Evolutionary conservation across 2,113 vertebrate genomes (phyloP).

Genomic region (Halcyon malimbica): DNA sequence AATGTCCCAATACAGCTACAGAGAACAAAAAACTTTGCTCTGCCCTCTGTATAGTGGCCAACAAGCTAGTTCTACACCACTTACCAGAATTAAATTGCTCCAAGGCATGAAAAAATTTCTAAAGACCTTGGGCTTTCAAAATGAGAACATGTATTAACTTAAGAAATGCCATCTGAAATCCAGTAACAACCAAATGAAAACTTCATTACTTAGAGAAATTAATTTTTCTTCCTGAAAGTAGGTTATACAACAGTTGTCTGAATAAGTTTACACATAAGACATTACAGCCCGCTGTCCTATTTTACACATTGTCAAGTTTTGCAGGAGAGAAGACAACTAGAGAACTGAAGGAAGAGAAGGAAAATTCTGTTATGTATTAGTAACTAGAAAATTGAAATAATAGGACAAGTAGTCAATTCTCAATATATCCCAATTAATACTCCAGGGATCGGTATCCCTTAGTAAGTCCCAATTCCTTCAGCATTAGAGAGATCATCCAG

Average conservation of each 20-base stretch:
- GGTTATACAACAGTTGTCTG: background rate
- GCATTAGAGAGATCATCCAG: conserved; percentile 66
- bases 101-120: background rate
- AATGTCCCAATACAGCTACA: background rate
- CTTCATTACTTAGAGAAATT: background rate
- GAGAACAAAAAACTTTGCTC: background rate
- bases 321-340: background rate
- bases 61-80: background rate
- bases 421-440: background rate
- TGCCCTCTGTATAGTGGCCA: background rate
- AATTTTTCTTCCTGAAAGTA: conserved; percentile 31
- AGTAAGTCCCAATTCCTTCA: conserved; percentile 68
- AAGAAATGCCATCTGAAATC: conserved; percentile 3
- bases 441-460: conserved; percentile 61
- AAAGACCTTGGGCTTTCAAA: background rate
- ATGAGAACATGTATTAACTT: conserved; percentile 8
- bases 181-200: background rate
- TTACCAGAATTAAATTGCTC: background rate
- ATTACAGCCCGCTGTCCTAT: background rate
- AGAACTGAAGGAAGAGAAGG: background rate
- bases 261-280: background rate
- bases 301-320: background rate
- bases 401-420: background rate
- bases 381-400: background rate
- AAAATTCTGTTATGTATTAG: background rate